Conservation (phyloP, 2,113 vertebrate genomes). For the Notiomystis cincta region DNA sequence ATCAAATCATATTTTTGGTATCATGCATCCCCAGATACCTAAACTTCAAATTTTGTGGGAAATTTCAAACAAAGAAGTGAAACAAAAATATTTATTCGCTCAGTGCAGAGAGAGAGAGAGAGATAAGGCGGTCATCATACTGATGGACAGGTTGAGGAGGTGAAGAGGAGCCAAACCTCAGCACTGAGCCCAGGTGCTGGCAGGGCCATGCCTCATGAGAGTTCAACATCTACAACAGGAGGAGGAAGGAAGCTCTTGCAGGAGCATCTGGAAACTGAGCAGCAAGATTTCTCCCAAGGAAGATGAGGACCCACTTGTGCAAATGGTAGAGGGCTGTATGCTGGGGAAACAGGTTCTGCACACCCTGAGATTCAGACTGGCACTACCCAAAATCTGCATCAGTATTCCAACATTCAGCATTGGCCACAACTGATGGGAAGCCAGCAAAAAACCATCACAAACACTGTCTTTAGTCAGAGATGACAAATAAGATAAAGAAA, state of each 20-base stretch:
- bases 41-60: neutral
- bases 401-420: neutral
- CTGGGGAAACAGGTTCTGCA: neutral
- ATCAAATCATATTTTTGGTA: neutral
- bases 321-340: neutral
- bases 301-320: neutral
- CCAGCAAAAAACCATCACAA: neutral
- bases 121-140: neutral
- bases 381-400: neutral
- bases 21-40: accelerated
- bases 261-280: neutral
- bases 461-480: neutral
- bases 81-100: neutral
- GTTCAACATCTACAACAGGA: neutral
- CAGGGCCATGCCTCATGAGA: neutral
- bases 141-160: neutral
- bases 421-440: neutral
- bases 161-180: neutral
- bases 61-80: neutral
- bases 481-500: neutral
- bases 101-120: neutral
- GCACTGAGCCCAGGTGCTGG: accelerated
- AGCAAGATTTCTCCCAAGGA: neutral
- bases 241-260: neutral
- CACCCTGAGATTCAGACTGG: neutral